These are phyloP conservation scores for Zeuzera pyrina DNA, from an alignment of 2,888 invertebrate genomes.

Conservation along the genomic window DNA sequence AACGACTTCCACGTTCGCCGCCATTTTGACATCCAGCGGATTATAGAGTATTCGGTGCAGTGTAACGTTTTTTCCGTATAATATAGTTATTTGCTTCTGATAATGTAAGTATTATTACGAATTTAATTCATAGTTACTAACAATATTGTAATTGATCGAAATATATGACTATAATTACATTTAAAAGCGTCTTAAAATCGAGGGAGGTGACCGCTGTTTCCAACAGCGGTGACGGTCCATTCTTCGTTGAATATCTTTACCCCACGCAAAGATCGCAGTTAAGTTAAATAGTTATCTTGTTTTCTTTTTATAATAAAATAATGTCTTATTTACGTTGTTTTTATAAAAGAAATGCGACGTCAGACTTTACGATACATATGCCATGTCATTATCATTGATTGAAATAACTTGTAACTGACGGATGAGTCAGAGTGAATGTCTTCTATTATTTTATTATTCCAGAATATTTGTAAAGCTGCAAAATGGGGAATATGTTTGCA, in stretches of 20 bases:
- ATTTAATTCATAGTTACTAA: neutral
- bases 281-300: constrained; percentile 3
- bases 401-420: constrained; percentile 50
- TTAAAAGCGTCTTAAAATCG: constrained; percentile 20
- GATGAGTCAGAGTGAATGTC: constrained; percentile 58
- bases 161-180: neutral
- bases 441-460: constrained; percentile 43
- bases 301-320: too few relatives aligned
- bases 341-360: constrained; percentile 2
- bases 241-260: constrained; percentile 38
- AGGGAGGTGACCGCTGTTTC: constrained; percentile 71
- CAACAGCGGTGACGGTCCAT: constrained; percentile 70
- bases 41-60: constrained; percentile 80
- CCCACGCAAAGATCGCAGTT: neutral
- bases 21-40: constrained; percentile 87
- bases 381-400: constrained; percentile 73
- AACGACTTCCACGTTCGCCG: constrained; percentile 84
- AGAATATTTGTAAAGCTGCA: constrained; percentile 72
- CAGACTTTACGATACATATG: constrained; percentile 44
- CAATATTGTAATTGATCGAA: too few relatives aligned
- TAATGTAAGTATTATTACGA: constrained; percentile 57
- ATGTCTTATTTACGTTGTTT: neutral
- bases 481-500: constrained; percentile 98
- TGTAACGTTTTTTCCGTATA: constrained; percentile 77
- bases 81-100: constrained; percentile 67